These are phyloP conservation scores for Terebella lapidaria DNA, from an alignment of 2,888 invertebrate genomes.

Conservation along the genomic window DNA sequence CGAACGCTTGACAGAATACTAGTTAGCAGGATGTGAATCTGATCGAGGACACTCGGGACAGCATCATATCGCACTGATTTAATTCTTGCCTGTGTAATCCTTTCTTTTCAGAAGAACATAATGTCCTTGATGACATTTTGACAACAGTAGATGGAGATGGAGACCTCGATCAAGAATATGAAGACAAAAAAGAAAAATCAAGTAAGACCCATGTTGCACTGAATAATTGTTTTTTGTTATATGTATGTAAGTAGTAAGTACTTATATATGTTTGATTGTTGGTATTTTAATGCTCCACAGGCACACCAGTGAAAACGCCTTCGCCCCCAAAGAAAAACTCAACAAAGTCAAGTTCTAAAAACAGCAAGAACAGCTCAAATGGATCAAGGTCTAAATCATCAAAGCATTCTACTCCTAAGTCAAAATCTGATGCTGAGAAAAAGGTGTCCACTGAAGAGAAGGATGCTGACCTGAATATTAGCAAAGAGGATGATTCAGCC, in stretches of 20 bases:
- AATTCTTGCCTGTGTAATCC: not conserved
- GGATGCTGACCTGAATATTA: not conserved
- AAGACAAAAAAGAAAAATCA: not conserved
- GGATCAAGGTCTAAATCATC: not conserved
- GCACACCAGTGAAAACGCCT: not conserved
- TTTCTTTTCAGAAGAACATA: not conserved
- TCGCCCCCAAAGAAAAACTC: not conserved
- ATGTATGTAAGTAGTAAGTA: not conserved
- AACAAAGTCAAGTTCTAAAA: not conserved
- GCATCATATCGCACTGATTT: not conserved
- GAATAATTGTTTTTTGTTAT: no score
- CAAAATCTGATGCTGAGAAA: not conserved
- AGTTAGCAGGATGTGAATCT: not conserved
- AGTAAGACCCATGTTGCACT: not conserved
- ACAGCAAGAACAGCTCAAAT: not conserved
- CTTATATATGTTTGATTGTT: no score
- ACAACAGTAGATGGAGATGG: conserved; percentile 1
- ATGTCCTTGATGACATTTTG: not conserved
- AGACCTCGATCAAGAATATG: conserved; percentile 2
- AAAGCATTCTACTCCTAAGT: not conserved
- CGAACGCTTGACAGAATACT: no score
- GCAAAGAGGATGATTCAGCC: not conserved
- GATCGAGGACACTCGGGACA: not conserved
- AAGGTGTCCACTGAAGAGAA: not conserved
- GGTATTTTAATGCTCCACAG: no score